Evolutionary conservation across 2,113 vertebrate genomes (phyloP).

Genomic region (Fukomys damarensis): DNA sequence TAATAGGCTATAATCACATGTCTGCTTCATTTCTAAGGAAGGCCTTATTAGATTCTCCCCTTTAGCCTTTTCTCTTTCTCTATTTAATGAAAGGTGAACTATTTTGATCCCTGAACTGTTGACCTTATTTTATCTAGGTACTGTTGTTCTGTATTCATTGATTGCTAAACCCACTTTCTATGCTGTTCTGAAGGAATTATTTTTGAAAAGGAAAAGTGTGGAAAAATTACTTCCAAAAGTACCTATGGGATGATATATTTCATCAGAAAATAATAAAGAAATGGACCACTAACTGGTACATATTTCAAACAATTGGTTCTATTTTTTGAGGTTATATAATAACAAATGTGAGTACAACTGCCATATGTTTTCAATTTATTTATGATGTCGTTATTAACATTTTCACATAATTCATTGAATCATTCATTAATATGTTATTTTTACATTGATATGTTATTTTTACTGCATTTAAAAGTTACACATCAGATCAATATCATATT

Average conservation of each 20-base stretch:
- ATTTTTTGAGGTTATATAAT: background rate
- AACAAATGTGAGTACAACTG: background rate
- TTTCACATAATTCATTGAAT: background rate
- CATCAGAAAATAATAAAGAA: background rate
- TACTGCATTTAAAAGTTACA: background rate
- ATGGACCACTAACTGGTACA: background rate
- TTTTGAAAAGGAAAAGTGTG: background rate
- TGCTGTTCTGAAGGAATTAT: background rate
- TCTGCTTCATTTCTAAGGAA: background rate
- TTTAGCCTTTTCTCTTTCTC: background rate
- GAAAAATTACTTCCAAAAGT: background rate
- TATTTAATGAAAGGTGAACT: background rate
- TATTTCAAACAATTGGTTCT: background rate
- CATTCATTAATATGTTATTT: background rate
- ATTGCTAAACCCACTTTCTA: background rate
- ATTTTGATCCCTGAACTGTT: background rate
- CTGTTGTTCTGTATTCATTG: background rate
- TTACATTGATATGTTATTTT: background rate
- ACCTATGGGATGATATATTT: background rate
- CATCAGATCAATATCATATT: background rate
- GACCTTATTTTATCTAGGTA: background rate
- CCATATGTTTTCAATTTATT: background rate
- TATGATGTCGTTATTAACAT: background rate
- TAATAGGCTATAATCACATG: background rate
- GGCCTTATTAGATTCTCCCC: background rate